These are phyloP conservation scores for Agrilus biguttatus DNA, from an alignment of 2,888 invertebrate genomes.

Conservation along the genomic window DNA sequence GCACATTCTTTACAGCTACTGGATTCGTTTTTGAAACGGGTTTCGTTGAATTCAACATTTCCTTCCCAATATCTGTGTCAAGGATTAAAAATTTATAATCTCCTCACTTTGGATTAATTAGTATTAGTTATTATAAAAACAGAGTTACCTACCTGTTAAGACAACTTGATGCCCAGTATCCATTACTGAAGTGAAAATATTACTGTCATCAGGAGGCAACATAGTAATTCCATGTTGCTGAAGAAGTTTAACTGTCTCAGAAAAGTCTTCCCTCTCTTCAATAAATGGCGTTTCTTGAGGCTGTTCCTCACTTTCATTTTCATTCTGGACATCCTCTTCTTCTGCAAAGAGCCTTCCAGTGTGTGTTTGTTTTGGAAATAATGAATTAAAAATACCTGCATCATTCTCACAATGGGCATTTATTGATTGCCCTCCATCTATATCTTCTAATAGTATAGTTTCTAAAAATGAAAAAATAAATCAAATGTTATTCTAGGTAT, in stretches of 20 bases:
- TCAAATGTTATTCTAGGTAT: too few relatives aligned
- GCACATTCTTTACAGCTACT: conserved; percentile 8
- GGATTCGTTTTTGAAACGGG: conserved; percentile 24
- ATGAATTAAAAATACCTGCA: not conserved
- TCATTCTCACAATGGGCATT: too few relatives aligned
- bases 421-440: conserved; percentile 11
- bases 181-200: conserved; percentile 62
- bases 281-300: too few relatives aligned
- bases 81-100: not conserved
- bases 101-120: not conserved
- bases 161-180: conserved; percentile 77
- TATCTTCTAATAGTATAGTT: conserved; percentile 11
- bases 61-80: conserved; percentile 54
- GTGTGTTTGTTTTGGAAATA: not conserved
- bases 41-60: conserved; percentile 49
- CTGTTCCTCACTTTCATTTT: too few relatives aligned
- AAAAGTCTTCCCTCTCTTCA: conserved; percentile 19
- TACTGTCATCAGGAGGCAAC: conserved; percentile 64
- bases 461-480: conserved; percentile 4
- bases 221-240: conserved; percentile 78
- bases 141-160: conserved; percentile 52
- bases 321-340: conserved; percentile 1
- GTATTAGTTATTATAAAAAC: not conserved
- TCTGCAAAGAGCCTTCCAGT: not conserved
- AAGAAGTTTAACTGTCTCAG: conserved; percentile 48